Evolutionary conservation across 2,797 vertebrate species (phyloP).

Genomic region (Picus viridis): DNA sequence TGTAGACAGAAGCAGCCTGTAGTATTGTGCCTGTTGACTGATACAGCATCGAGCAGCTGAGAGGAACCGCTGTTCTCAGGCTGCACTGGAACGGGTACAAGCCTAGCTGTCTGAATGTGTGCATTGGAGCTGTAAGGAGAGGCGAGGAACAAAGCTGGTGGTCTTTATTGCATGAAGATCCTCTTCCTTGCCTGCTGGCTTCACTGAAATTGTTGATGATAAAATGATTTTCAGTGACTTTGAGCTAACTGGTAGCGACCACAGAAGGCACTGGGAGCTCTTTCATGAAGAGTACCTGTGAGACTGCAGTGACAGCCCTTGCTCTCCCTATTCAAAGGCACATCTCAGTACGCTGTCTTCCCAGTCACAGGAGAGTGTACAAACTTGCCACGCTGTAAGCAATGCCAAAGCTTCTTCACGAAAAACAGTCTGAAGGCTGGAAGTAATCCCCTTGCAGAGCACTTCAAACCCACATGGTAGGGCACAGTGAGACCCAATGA

Average conservation of each 20-base stretch:
- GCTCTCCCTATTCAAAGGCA: background rate
- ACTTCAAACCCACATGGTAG: background rate
- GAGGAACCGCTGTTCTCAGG: background rate
- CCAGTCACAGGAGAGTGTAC: background rate
- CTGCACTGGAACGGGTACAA: background rate
- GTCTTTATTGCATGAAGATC: background rate
- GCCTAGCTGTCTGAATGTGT: background rate
- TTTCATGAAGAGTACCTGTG: background rate
- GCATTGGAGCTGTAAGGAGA: background rate
- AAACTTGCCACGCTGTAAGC: rapidly evolving
- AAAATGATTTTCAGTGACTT: background rate
- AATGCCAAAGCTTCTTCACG: background rate
- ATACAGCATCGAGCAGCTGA: background rate
- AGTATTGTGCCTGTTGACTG: constrained; percentile 45
- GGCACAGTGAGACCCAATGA: background rate
- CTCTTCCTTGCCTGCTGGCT: background rate
- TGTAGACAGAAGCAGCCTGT: background rate
- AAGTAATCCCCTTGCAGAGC: background rate
- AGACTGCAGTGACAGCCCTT: background rate
- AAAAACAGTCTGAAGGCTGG: background rate
- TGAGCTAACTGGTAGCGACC: background rate
- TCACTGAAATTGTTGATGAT: background rate
- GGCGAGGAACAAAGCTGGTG: background rate
- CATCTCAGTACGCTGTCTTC: background rate
- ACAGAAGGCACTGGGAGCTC: background rate